Evolutionary conservation across 2,888 invertebrate genomes (phyloP).

Genomic region (Athalia circularis): DNA sequence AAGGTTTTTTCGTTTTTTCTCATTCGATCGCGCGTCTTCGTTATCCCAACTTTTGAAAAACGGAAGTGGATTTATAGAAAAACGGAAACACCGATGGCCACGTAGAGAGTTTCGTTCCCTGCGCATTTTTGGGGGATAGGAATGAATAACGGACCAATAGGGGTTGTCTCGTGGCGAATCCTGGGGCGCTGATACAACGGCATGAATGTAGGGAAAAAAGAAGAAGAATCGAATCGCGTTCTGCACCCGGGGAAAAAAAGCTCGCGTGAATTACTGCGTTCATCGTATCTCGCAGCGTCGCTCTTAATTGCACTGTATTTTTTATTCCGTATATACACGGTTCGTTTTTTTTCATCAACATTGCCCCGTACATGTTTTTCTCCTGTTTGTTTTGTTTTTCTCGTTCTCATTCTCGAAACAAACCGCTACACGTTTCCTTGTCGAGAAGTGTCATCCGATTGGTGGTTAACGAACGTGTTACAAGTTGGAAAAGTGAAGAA

Average conservation of each 20-base stretch:
- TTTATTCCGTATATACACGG: not conserved
- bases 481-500: slow-evolving; percentile 40
- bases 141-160: slow-evolving; percentile 43
- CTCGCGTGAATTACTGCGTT: slow-evolving; percentile 34
- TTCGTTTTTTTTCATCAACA: not conserved
- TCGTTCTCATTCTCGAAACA: slow-evolving; percentile 37
- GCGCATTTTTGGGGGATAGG: slow-evolving; percentile 28
- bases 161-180: slow-evolving; percentile 30
- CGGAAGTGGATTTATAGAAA: slow-evolving; percentile 17
- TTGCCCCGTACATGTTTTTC: not conserved
- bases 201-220: not conserved
- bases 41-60: not conserved
- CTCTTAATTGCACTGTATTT: not conserved
- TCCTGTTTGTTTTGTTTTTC: not conserved
- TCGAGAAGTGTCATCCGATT: not conserved
- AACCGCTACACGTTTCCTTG: no score
- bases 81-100: slow-evolving; percentile 12
- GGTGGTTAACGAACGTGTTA: slow-evolving; percentile 2
- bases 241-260: not conserved
- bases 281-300: slow-evolving; percentile 1
- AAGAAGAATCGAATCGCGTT: not conserved
- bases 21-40: not conserved
- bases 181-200: slow-evolving; percentile 7
- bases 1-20: not conserved
- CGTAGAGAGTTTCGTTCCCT: slow-evolving; percentile 4